Evolutionary conservation across 2,113 vertebrate species (phyloP).

Genomic region (Corvus moneduloides): DNA sequence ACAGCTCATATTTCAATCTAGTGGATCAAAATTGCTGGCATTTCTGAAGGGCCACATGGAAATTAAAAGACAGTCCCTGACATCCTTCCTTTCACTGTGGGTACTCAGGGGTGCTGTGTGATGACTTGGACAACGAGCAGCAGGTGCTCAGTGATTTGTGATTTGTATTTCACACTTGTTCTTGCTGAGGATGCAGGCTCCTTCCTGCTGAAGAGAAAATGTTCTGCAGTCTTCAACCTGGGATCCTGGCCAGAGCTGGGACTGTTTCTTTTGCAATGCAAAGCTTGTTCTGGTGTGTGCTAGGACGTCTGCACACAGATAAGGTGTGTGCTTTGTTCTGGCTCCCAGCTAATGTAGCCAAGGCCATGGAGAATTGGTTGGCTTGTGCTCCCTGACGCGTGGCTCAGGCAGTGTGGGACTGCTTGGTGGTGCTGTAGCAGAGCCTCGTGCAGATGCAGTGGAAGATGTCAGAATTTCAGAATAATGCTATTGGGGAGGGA

Average conservation of each 20-base stretch:
- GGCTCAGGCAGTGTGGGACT: neutral
- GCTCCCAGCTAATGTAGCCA: neutral
- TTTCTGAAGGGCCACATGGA: neutral
- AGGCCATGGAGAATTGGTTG: fast-evolving
- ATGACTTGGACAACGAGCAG: neutral
- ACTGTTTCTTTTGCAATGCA: neutral
- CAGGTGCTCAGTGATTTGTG: neutral
- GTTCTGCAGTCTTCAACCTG: neutral
- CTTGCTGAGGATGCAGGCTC: neutral
- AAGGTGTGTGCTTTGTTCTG: neutral
- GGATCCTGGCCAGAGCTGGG: neutral
- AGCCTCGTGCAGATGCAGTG: neutral
- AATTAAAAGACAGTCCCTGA: neutral
- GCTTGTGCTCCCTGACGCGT: neutral
- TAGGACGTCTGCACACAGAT: neutral
- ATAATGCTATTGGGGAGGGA: neutral
- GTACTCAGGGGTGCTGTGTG: neutral
- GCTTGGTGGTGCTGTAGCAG: neutral
- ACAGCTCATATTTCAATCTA: neutral
- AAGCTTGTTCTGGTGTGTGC: neutral
- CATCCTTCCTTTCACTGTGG: neutral
- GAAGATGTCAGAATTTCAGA: neutral
- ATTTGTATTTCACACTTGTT: neutral
- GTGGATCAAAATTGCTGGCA: neutral
- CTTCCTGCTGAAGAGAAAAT: neutral